Base-by-base conservation (phyloP, 1,140 invertebrate species). In the Aphelenchoides fujianensis region DNA sequence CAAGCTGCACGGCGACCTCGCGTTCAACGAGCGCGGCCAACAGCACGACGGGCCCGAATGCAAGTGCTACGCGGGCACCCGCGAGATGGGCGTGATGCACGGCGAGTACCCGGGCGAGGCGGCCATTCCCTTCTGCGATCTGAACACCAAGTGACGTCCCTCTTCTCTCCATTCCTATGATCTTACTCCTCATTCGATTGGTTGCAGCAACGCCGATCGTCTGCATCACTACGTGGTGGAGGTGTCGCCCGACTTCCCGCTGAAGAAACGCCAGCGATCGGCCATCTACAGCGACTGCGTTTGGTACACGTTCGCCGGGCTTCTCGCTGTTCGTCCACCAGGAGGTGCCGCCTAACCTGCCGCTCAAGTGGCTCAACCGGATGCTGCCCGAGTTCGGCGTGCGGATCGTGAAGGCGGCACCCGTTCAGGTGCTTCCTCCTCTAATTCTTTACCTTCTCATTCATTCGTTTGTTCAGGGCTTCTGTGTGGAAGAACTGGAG, bases 21-120 rank as follows among this genome's bases (percentile, higher is more conserved):
- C 95, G 94, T 93, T 89, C 84, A 98, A 98, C 86, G 94, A 97
- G 82, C 88, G 90, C 0, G 94, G 94, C 34, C 93, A 97, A 88
- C 94, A 95, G 91, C 98, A 98, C 84, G 94, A 97, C 85, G 96
- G 96, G 0, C 95, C 94, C 0, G 84, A 97, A 2, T 99, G 96
- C 85, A 89, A 93, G 57, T 98, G 95, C 85, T 95, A 92, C 81
- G 89, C 90, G 0, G 94, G 95, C 83, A 92, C 94, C 0, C 88
- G 90, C 7, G 89, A 92, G 68, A 91, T 90, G 73, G 96, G 96
- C 3, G 97, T 98, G 69, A 87, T 95, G 2, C 96, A 99, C 86
- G 92, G 93, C 9, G 94, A 96, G 74, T 98, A 96, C 86, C 92
- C 92, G 0, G 94, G 93, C 19, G 95, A 98, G 87, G 86, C 88